Evolutionary conservation across 2,888 invertebrate species (phyloP), one percentile per base, ranked within the genome.

Genomic region (Tuberolachnus salignus): DNA sequence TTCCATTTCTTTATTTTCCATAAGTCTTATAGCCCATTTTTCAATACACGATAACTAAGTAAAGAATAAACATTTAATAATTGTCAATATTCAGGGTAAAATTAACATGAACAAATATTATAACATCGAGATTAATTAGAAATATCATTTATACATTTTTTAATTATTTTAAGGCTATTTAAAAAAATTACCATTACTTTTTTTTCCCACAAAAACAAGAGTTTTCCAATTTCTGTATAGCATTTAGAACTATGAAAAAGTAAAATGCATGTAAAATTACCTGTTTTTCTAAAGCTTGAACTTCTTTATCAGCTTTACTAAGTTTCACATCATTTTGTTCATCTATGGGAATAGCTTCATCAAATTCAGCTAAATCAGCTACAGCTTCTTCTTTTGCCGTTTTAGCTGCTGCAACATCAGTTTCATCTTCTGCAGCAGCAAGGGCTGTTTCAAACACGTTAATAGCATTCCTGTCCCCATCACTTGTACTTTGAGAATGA

Each of bases 341-440:
- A 80, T 93, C 93, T 82, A 95, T 88, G 64, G 97, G 96, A 87
- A 95, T 93, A 84, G 91, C 93, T 87, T 98, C 97, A 87, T 97
- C 97, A 87, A 97, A 97, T 87, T 97, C 97, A 0, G 94, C 96
- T 82, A 97, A 88, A 86, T 95, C 95, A 16, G 93, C 93, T 82
- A 92, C 92, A 55, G 91, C 94, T 87, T 98, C 97, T 6, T 94
- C 95, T 84, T 93, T 92, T 3, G 96, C 96, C 0, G 92, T 93
- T 84, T 90, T 90, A 1, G 96, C 95, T 11, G 97, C 97, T 83
- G 92, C 91, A 23, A 95, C 96, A 87, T 98, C 98, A 80, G 93
- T 92, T 85, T 96, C 97, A 86, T 98, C 98, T 87, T 98, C 97
- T 70, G 94, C 96, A 73, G 94, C 92, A 34, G 95, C 94, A 81